These are phyloP conservation scores for Syngnathus floridae DNA, from an alignment of 2,113 vertebrate species.

Conservation along the genomic window DNA sequence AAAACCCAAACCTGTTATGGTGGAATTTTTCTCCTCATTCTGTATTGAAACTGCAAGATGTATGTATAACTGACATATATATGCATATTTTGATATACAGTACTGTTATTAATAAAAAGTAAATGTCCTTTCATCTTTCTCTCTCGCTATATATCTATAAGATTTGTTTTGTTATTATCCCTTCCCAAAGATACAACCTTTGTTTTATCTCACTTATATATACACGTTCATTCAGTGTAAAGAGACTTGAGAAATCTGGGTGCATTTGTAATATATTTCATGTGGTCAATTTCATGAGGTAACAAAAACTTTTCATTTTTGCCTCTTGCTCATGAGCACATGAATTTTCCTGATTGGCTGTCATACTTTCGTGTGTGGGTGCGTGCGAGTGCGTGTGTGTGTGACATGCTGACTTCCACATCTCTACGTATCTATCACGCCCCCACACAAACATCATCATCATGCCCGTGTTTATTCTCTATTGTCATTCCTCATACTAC, in stretches of 20 bases:
- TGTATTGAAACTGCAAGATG: no score
- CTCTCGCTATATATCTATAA: no score
- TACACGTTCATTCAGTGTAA: not conserved
- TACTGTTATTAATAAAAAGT: no score
- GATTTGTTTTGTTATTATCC: no score
- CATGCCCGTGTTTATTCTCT: slow-evolving; percentile 11
- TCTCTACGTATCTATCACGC: slow-evolving; percentile 1
- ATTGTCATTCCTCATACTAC: slow-evolving; percentile 13
- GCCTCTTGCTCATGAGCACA: slow-evolving; percentile 2
- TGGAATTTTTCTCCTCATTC: not conserved
- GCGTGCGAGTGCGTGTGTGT: slow-evolving; percentile 29
- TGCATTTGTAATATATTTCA: not conserved
- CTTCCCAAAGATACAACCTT: no score
- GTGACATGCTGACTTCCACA: slow-evolving; percentile 37
- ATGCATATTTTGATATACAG: no score
- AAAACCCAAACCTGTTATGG: not conserved
- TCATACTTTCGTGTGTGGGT: not conserved
- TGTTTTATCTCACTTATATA: not conserved
- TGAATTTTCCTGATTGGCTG: slow-evolving; percentile 26
- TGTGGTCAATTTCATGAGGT: slow-evolving; percentile 30
- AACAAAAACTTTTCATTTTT: slow-evolving; percentile 18
- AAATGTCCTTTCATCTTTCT: no score
- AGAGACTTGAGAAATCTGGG: not conserved
- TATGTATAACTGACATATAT: no score
- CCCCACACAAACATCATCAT: slow-evolving; percentile 38